Conservation (phyloP, 1,140 invertebrate species). For the Nebria ingens region DNA sequence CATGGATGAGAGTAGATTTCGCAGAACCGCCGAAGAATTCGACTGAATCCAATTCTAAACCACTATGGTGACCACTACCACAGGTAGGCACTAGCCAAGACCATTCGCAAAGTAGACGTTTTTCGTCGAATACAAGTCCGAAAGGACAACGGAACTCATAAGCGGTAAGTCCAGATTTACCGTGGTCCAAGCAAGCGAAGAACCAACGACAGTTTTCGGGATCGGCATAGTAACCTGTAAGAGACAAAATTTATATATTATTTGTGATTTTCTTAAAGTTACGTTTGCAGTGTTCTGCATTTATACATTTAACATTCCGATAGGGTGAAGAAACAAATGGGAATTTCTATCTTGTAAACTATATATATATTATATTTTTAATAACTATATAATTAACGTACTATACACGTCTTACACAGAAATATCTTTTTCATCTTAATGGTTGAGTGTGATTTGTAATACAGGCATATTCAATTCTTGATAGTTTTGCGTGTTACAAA, state of each 20-base stretch:
- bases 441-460: no score
- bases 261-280: not conserved
- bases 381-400: no score
- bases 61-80: slow-evolving; percentile 34
- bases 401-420: no score
- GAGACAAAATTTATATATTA: slow-evolving; percentile 16
- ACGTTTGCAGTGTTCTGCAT: no score
- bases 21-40: not conserved
- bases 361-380: no score
- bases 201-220: slow-evolving; percentile 78
- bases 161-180: slow-evolving; percentile 51
- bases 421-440: no score
- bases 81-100: slow-evolving; percentile 66
- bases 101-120: slow-evolving; percentile 66
- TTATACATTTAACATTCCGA: no score
- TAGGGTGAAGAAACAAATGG: no score
- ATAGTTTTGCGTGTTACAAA: no score
- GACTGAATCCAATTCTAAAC: slow-evolving; percentile 9
- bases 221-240: slow-evolving; percentile 62
- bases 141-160: slow-evolving; percentile 79
- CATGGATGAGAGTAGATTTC: not conserved
- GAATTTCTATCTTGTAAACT: no score
- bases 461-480: no score
- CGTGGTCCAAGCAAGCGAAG: slow-evolving; percentile 71
- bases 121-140: slow-evolving; percentile 67